Percentiles rank a stretch among this genome's conserved stretches.
Evolutionary conservation across 2,797 vertebrate genomes (phyloP).

Genomic region (Vultur gryphus): DNA sequence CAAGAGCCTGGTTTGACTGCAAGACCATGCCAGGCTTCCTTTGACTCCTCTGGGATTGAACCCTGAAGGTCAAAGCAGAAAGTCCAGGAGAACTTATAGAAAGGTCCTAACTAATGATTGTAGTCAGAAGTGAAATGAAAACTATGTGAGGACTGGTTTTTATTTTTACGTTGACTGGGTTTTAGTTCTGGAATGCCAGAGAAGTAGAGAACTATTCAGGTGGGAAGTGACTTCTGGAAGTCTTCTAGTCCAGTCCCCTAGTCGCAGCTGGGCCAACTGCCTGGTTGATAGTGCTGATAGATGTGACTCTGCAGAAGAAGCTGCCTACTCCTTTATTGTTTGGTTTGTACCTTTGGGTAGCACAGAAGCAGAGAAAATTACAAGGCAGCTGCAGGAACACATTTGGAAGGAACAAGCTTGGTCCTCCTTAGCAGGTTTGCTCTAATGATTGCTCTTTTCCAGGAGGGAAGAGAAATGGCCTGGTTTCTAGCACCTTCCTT

Average conservation of each 20-base stretch:
- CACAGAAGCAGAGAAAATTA: not conserved
- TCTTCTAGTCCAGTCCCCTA: not conserved
- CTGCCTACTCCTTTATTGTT: not conserved
- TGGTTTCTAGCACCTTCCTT: not conserved
- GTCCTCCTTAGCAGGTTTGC: not conserved
- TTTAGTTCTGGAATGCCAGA: not conserved
- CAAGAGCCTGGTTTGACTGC: not conserved
- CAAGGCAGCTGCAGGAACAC: not conserved
- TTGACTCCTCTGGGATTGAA: not conserved
- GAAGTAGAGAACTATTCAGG: not conserved
- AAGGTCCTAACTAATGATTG: not conserved
- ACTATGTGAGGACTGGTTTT: not conserved
- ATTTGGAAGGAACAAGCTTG: not conserved
- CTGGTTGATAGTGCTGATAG: not conserved
- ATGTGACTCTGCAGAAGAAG: not conserved
- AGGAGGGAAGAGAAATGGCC: not conserved
- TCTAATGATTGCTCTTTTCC: not conserved
- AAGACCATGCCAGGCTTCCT: not conserved
- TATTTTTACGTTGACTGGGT: not conserved
- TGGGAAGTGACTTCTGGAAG: not conserved
- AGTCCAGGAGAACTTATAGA: not conserved
- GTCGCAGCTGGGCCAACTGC: not conserved
- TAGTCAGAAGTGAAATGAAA: not conserved
- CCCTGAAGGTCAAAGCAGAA: not conserved
- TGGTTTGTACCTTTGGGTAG: not conserved